Evolutionary conservation across 2,797 vertebrate genomes (phyloP).

Genomic region (Siniperca obscura): DNA sequence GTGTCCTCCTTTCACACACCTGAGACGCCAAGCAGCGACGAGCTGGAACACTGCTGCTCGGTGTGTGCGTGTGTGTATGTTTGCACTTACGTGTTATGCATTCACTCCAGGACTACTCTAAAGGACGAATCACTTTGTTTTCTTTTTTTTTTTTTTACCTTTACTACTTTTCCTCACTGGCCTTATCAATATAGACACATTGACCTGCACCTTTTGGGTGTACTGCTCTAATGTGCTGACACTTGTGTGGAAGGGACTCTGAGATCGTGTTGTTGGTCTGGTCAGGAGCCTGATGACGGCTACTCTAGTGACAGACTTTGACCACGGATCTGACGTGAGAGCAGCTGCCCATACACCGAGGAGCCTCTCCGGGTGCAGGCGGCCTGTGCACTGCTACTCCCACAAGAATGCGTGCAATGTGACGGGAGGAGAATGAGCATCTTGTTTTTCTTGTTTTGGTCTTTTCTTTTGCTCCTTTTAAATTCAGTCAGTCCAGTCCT

Average conservation of each 20-base stretch:
- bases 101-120: conserved; percentile 81
- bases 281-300: conserved; percentile 44
- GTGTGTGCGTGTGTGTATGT: conserved; percentile 46
- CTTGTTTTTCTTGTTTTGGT: conserved; percentile 47
- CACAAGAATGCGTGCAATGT: conserved; percentile 45
- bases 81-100: conserved; percentile 66
- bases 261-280: conserved; percentile 28
- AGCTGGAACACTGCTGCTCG: conserved; percentile 72
- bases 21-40: conserved; percentile 50
- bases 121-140: conserved; percentile 78
- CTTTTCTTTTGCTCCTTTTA: conserved; percentile 57
- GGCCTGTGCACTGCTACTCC: conserved; percentile 68
- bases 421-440: conserved; percentile 53
- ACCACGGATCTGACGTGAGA: conserved; percentile 43
- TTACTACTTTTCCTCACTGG: conserved; percentile 77
- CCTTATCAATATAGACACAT: conserved; percentile 77
- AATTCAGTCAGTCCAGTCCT: conserved; percentile 75
- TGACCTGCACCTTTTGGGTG: conserved; percentile 39
- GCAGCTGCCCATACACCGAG: conserved; percentile 32
- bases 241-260: conserved; percentile 53
- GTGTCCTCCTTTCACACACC: conserved; percentile 32
- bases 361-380: conserved; percentile 48
- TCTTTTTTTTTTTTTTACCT: conserved; percentile 36
- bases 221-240: conserved; percentile 49
- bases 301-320: conserved; percentile 34